A percentile compares a stretch with the other conserved stretches of the same genome.
phyloP scores from a whole-genome alignment of 2,888 invertebrate species.

The Cerastis rubricosa region DNA sequence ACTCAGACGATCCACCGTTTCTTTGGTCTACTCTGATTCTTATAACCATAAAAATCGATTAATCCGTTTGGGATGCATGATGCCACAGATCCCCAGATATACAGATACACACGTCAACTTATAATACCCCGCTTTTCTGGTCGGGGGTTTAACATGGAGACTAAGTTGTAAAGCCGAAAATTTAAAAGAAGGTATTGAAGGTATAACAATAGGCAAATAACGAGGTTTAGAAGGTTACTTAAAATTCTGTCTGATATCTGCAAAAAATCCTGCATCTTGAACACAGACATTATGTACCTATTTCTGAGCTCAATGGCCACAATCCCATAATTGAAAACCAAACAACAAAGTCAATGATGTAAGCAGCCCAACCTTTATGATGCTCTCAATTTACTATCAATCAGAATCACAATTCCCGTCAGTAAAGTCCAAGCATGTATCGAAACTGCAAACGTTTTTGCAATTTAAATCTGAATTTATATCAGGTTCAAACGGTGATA shows the following conservation, averaged over 20 bases:
- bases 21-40: background rate
- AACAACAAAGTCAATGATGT: background rate
- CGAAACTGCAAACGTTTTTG: conserved; percentile 54
- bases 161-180: no score
- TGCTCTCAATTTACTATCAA: conserved; percentile 7
- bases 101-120: no score
- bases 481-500: conserved; percentile 58
- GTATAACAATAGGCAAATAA: no score
- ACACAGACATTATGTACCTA: background rate
- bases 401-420: conserved; percentile 35
- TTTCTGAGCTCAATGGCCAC: background rate
- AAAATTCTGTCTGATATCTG: no score
- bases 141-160: no score
- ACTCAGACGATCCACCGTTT: background rate
- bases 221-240: background rate
- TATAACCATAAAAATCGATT: no score
- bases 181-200: no score
- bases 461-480: conserved; percentile 66
- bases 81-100: no score
- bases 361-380: background rate
- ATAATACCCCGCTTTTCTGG: no score
- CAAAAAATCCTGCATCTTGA: background rate
- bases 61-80: no score
- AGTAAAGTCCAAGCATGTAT: conserved; percentile 48
- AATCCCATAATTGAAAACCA: background rate